Conservation (phyloP, 2,888 invertebrate species). For the Sericinus montela region DNA sequence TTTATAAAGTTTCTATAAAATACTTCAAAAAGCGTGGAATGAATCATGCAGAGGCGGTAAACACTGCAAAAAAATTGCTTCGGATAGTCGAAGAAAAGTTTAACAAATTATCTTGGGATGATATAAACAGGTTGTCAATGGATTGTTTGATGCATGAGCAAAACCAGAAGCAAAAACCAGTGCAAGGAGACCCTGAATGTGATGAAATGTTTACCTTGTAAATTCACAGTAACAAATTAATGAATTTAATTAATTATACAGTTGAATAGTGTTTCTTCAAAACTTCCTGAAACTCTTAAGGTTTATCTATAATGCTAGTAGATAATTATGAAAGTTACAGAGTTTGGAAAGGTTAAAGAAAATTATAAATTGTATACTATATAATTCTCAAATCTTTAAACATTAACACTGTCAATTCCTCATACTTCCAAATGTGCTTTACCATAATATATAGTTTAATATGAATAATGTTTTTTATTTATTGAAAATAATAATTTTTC, state of each 20-base stretch:
- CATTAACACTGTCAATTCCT: too few species aligned
- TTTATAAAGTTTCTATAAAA: constrained; percentile 79
- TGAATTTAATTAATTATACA: constrained; percentile 22
- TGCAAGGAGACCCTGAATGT: constrained; percentile 37
- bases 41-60: constrained; percentile 81
- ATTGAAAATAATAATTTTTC: too few species aligned
- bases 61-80: constrained; percentile 79
- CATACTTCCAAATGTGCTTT: too few species aligned
- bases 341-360: too few species aligned
- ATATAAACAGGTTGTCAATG: constrained; percentile 76
- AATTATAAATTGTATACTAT: too few species aligned
- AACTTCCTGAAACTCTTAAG: too few species aligned
- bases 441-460: too few species aligned
- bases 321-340: too few species aligned
- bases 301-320: too few species aligned
- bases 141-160: constrained; percentile 48
- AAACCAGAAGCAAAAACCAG: constrained; percentile 28
- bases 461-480: too few species aligned
- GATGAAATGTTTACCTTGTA: constrained; percentile 46
- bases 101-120: constrained; percentile 78
- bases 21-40: constrained; percentile 80
- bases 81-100: constrained; percentile 75
- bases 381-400: too few species aligned
- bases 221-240: constrained; percentile 26
- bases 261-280: too few species aligned